Base-by-base conservation (phyloP, 2,113 vertebrate genomes). In the Formicarius rufipectus region DNA sequence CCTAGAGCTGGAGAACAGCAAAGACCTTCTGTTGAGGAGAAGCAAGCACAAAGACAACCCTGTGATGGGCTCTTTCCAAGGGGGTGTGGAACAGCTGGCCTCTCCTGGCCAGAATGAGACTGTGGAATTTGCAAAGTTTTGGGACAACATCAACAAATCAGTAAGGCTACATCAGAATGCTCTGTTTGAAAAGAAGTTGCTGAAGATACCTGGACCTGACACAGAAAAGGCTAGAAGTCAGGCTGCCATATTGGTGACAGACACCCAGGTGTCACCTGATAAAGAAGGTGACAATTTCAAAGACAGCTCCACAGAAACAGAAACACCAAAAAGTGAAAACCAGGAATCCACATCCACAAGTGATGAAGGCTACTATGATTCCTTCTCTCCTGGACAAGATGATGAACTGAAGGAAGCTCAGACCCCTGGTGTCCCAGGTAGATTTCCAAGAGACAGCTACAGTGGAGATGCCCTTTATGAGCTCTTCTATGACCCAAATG, bases 291-390 rank as follows among this genome's bases (percentile, higher is more conserved):
- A 92, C 37, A 93, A 94, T 56, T 98, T 97, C 83, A 98, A 98
- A 96, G 97, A 97, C 18, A 97, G 96, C 56, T 98, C 97, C 68
- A 66, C 90, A 62, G 97, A 98, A 79, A 97, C 98, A 47, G 97
- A 95, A 44, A 98, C 98, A 3, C 98, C 98, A 0, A 98, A 98
- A 97, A 98, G 98, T 8, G 98, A 99, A 89, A 98, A 98, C 94
- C 98, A 98, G 7, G 98, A 98, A 84, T 98, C 98, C 5, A 97
- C 95, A 63, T 98, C 98, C 84, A 98, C 98, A 2, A 99, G 98
- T 27, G 98, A 99, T n/a, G 98, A 99, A 87, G 98, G 98, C 19
- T 99, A 99, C 81, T 99, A 98, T 68, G 98, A 99, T 39, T 98
- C 98, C 39, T 98, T 98, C 82, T 98, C 98, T 33, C 98, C 98